Percentiles rank a stretch among this genome's conserved stretches.
phyloP scores from a whole-genome alignment of 1,140 invertebrate genomes.

The Subanguina moxae region DNA sequence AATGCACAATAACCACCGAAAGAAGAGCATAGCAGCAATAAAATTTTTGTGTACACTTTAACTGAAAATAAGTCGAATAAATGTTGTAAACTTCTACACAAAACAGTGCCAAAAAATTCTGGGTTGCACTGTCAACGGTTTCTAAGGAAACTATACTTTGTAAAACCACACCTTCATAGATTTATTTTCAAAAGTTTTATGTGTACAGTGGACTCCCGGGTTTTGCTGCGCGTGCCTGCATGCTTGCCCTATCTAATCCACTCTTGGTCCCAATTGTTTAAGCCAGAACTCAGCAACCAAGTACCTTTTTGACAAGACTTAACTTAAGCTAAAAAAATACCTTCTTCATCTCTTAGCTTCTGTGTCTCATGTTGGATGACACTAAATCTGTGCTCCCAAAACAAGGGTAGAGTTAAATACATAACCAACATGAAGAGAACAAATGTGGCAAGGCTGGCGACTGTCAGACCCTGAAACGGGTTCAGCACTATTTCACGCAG shows the following conservation, averaged over 20 bases:
- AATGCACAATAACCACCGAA: neutral
- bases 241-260: too few species aligned
- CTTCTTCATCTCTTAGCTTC: neutral
- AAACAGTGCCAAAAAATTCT: too few species aligned
- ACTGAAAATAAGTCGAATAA: neutral
- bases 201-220: too few species aligned
- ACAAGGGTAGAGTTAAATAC: neutral
- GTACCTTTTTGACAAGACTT: too few species aligned
- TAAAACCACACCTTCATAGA: too few species aligned
- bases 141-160: too few species aligned
- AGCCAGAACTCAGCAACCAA: too few species aligned
- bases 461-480: neutral
- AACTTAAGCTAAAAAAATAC: slow-evolving; percentile 1
- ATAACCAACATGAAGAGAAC: neutral
- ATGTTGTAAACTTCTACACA: too few species aligned
- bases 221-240: too few species aligned
- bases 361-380: neutral
- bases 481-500: neutral
- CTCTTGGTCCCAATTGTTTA: too few species aligned
- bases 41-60: neutral
- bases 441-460: neutral
- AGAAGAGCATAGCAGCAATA: neutral
- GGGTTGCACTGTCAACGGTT: too few species aligned
- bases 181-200: too few species aligned
- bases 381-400: neutral